A percentile compares a stretch with the other conserved stretches of the same genome.
phyloP scores from a whole-genome alignment of 2,797 vertebrate species.

The Neosalanx taihuensis region DNA sequence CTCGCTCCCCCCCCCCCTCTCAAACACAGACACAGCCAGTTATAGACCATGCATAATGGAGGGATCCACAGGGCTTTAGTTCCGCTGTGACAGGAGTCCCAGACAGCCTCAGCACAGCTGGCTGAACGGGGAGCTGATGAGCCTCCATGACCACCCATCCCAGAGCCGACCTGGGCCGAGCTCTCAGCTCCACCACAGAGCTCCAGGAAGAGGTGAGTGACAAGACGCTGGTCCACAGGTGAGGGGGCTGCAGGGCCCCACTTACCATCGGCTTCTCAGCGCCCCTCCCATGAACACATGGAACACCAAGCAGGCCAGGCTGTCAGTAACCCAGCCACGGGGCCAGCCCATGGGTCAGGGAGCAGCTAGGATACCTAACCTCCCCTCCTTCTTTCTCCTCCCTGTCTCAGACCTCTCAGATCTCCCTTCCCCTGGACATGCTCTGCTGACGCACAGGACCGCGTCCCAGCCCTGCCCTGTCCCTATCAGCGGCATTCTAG shows the following conservation, averaged over 20 bases:
- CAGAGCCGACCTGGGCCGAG: too few species aligned
- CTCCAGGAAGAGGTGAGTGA: not conserved
- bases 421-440: not conserved
- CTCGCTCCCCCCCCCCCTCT: not conserved
- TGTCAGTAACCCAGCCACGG: not conserved
- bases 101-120: constrained; percentile 15
- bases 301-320: not conserved
- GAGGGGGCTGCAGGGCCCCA: not conserved
- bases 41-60: constrained; percentile 29
- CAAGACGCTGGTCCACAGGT: not conserved
- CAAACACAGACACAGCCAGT: constrained; percentile 15
- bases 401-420: not conserved
- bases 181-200: too few species aligned
- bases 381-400: not conserved
- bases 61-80: constrained; percentile 32
- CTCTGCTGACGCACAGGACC: not conserved
- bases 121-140: constrained; percentile 2
- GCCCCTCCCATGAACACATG: not conserved
- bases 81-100: constrained; percentile 5
- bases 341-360: not conserved
- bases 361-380: not conserved
- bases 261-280: not conserved
- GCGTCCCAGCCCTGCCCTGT: not conserved
- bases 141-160: constrained; percentile 11
- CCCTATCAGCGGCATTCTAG: not conserved